phyloP scores from a whole-genome alignment of 2,797 vertebrate genomes.

The Melanotaenia boesemani region DNA sequence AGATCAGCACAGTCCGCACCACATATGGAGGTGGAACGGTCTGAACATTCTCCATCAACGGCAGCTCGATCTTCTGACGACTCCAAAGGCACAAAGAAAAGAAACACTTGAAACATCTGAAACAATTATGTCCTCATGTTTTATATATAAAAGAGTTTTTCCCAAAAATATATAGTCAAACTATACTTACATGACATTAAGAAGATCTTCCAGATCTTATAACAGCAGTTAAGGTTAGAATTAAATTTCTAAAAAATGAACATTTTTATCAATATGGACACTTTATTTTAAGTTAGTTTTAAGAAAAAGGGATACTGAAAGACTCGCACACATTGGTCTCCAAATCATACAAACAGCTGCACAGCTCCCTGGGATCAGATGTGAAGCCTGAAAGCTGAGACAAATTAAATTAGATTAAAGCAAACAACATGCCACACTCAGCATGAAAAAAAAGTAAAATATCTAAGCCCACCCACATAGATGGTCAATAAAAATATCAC shows the following conservation, averaged over 20 bases:
- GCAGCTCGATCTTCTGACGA: constrained; percentile 93
- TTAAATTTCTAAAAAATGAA: neutral
- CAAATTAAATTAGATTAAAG: neutral
- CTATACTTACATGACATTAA: constrained; percentile 92
- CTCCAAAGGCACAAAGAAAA: constrained; percentile 65
- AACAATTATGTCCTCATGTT: neutral
- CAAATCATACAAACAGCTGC: constrained; percentile 95
- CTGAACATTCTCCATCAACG: constrained; percentile 90
- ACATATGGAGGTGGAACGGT: constrained; percentile 94
- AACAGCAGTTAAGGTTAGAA: constrained; percentile 76
- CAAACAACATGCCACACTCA: neutral
- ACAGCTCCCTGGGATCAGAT: constrained; percentile 93
- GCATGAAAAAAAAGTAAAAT: neutral
- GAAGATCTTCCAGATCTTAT: constrained; percentile 93
- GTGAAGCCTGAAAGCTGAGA: constrained; percentile 94
- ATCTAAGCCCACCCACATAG: too few relatives aligned
- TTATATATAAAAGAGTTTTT: neutral
- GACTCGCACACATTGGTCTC: constrained; percentile 93
- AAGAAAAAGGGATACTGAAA: constrained; percentile 90
- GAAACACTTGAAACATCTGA: neutral
- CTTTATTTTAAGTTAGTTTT: neutral
- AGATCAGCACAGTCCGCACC: constrained; percentile 91
- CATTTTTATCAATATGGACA: neutral
- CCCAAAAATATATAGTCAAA: neutral
- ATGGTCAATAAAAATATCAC: too few relatives aligned